Base-by-base conservation (phyloP, 2,888 invertebrate genomes). In the Sphaerophoria taeniata region DNA sequence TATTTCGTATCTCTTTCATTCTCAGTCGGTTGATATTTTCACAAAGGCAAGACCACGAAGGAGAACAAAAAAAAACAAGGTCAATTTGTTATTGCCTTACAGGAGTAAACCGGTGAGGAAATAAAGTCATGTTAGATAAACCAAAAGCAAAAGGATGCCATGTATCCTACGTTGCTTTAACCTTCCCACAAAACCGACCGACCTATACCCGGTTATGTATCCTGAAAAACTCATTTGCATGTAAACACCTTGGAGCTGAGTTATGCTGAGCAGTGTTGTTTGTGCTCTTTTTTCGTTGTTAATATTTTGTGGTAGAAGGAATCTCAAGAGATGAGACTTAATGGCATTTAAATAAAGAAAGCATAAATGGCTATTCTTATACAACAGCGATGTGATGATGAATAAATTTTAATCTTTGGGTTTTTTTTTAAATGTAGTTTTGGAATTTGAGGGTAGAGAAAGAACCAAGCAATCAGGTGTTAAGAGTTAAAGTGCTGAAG, bases 321-420 rank as follows among this genome's bases (percentile, higher is more conserved):
- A 24, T 60, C 56, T 58, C 60, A 14, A 24, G 79, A 70, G 79
- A 55, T 67, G 55, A 34, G n/a, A 51, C 33, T 51, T 80, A 80
- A 84, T 80, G 71, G 84, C 75, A 76, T 80, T 84, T 76, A 84
- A 80, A 84, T 84, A 80, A 69, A 51, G 39, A 76, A 76, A 61
- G 51, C 67, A 61, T 72, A 60, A 36, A 45, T 72, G 63, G 75
- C 45, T 77, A 63, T 63, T 56, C 61, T 45, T 60, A n/a, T 65
- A 34, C 14, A n/a, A 55, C 53, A 4, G 47, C 55, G 45, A 49
- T 9, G 53, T 73, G 56, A 69, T 4, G 14, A 24, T 51, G 53
- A 34, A 74, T 78, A 78, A 70, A 67, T 84, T 75, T 45, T 49
- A 36, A 39, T 65, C 7, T 65, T 2, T 12, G 24, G 53, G 0